Conservation (phyloP, 2,888 invertebrate genomes). For the Leucoptera coffeella region DNA sequence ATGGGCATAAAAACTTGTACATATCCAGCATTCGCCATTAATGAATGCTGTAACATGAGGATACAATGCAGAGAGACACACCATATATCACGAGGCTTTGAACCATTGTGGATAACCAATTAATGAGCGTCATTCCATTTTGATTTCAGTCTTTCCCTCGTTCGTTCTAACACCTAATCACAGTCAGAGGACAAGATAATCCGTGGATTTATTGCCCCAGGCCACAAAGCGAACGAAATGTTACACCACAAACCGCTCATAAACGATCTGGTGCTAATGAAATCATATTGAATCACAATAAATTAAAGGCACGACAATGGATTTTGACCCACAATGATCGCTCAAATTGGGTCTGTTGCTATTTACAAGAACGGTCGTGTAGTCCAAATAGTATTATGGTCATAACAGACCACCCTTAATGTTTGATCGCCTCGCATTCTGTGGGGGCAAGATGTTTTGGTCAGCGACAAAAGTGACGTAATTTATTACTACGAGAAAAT, state of each 20-base stretch:
- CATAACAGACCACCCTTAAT: slow-evolving; percentile 34
- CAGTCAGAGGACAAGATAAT: slow-evolving; percentile 41
- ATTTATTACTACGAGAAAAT: slow-evolving; percentile 14
- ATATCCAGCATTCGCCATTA: too few relatives aligned
- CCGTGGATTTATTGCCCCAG: slow-evolving; percentile 37
- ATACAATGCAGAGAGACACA: too few relatives aligned
- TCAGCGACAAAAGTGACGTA: slow-evolving; percentile 9
- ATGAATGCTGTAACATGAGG: too few relatives aligned
- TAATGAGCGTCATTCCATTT: slow-evolving; percentile 39
- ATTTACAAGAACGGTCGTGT: slow-evolving; percentile 25
- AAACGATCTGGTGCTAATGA: slow-evolving; percentile 36
- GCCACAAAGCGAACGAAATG: slow-evolving; percentile 20
- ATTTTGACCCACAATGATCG: slow-evolving; percentile 20
- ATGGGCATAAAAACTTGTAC: too few relatives aligned
- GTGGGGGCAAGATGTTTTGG: slow-evolving; percentile 15
- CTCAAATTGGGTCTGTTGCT: slow-evolving; percentile 8
- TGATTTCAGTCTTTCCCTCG: slow-evolving; percentile 41
- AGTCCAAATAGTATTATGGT: slow-evolving; percentile 21
- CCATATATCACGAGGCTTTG: too few relatives aligned
- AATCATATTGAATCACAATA: slow-evolving; percentile 42
- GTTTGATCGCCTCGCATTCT: slow-evolving; percentile 12
- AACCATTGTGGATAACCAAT: slow-evolving; percentile 25
- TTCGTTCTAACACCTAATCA: slow-evolving; percentile 37
- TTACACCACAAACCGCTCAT: slow-evolving; percentile 21
- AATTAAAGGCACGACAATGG: slow-evolving; percentile 26